Base-by-base conservation (phyloP, 2,888 invertebrate species). In the Chloroclystis v-ata region DNA sequence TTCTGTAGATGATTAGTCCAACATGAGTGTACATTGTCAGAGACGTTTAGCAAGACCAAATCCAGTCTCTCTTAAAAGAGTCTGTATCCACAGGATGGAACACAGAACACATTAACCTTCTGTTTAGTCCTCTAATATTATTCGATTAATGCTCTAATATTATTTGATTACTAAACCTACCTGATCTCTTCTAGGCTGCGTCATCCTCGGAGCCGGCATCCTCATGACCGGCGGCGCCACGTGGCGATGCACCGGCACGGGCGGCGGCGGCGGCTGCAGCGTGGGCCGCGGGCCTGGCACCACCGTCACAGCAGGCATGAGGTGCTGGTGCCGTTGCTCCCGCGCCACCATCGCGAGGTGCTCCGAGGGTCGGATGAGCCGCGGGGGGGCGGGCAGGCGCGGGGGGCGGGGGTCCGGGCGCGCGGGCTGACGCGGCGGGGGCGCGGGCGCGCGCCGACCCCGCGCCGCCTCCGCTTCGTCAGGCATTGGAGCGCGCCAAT, bases 401-500 rank as follows among this genome's bases (percentile, higher is more conserved):
- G 14, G 77, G 59, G 78, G 76, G 29, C 76, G 74, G 50, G 78
- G 75, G 57, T 82, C 82, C 40, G 82, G 76, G 43, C 78, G 76
- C 59, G 65, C 54, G 52, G 64, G 43, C 43, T 70, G 75, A 20
- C 77, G 76, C 65, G 81, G 81, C 66, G 81, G 80, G 59, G 82
- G 82, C 63, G 82, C 78, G 54, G 79, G 76, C 61, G 75, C 75
- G 59, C 85, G 82, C 63, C 82, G 71, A 56, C 69, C 75, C 75
- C 82, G 69, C 63, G 75, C 78, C 74, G 76, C 80, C 74, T 85
- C 85, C 73, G 81, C 63, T 65, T 85, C 86, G 67, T 86, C 86
- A 49, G 78, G 71, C 86, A 86, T 86, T 67, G 86, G 86, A 66
- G 85, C 83, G 78, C 86, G 86, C 86, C 86, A 86, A 85, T 86